phyloP scores from a whole-genome alignment of 2,113 vertebrate species.

The Acanthisitta chloris region DNA sequence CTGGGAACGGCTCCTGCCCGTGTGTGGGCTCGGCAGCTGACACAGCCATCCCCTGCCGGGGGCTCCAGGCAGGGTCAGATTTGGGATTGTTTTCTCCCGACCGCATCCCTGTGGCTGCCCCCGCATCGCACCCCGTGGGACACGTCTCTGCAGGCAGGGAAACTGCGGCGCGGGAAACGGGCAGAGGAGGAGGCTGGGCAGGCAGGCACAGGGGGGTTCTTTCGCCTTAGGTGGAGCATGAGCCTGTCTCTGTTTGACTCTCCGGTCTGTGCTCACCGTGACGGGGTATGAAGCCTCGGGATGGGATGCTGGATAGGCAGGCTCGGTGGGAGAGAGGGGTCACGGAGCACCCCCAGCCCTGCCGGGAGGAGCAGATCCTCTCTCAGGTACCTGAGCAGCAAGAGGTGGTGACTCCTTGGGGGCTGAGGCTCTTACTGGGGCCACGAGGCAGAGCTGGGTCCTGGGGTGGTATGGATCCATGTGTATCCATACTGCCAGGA shows the following conservation, averaged over 20 bases:
- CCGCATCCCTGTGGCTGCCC: not conserved
- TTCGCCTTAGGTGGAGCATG: not conserved
- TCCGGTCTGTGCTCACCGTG: rapidly evolving
- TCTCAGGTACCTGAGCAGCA: not conserved
- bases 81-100: not conserved
- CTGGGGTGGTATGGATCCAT: rapidly evolving
- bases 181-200: not conserved
- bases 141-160: not conserved
- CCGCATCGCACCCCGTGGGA: rapidly evolving
- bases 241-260: not conserved
- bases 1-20: not conserved
- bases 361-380: not conserved
- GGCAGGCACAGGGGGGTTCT: not conserved
- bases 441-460: not conserved
- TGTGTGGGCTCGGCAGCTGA: not conserved
- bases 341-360: rapidly evolving
- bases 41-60: not conserved
- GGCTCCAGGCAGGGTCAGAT: not conserved
- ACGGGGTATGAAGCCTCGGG: rapidly evolving
- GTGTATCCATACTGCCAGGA: not conserved
- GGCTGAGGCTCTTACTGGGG: not conserved
- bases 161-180: rapidly evolving
- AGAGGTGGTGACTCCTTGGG: rapidly evolving
- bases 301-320: rapidly evolving
- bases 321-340: not conserved